phyloP scores from a whole-genome alignment of 1,140 invertebrate species.

The Rhopalosiphum maidis region DNA sequence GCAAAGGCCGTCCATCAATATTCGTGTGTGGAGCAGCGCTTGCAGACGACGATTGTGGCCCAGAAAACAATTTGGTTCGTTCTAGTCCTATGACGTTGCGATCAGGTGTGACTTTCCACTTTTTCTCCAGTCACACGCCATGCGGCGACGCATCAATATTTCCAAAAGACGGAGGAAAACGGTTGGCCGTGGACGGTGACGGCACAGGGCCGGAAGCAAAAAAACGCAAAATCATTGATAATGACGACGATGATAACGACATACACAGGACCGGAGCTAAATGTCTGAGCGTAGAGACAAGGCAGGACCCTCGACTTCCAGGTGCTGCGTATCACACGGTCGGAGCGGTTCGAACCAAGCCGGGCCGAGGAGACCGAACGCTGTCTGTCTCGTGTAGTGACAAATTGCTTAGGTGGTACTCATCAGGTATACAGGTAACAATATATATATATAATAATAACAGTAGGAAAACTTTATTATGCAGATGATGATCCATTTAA shows the following conservation, averaged over 20 bases:
- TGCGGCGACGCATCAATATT: slow-evolving; percentile 96
- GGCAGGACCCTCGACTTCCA: slow-evolving; percentile 66
- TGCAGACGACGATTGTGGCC: not conserved
- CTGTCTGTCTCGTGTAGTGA: slow-evolving; percentile 92
- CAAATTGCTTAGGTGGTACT: slow-evolving; percentile 88
- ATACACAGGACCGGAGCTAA: slow-evolving; percentile 89
- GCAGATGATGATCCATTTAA: too few species aligned
- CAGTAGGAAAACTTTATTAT: not conserved
- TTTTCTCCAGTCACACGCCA: slow-evolving; percentile 86
- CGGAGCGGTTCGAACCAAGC: slow-evolving; percentile 85
- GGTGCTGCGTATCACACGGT: slow-evolving; percentile 74
- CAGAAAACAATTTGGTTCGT: not conserved
- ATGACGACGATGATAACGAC: slow-evolving; percentile 64
- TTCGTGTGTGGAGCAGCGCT: not conserved
- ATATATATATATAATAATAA: not conserved
- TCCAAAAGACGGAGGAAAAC: slow-evolving; percentile 58
- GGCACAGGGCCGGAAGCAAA: not conserved
- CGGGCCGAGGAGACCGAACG: slow-evolving; percentile 88
- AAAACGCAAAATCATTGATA: slow-evolving; percentile 59
- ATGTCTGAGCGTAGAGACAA: slow-evolving; percentile 68
- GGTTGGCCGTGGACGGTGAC: slow-evolving; percentile 61
- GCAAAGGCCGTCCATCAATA: not conserved
- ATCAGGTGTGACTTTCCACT: slow-evolving; percentile 76
- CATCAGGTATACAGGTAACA: slow-evolving; percentile 79
- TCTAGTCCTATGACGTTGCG: slow-evolving; percentile 59